Evolutionary conservation across 2,113 vertebrate species (phyloP), one percentile per base, ranked within the genome.

Genomic region (Malurus elegans): DNA sequence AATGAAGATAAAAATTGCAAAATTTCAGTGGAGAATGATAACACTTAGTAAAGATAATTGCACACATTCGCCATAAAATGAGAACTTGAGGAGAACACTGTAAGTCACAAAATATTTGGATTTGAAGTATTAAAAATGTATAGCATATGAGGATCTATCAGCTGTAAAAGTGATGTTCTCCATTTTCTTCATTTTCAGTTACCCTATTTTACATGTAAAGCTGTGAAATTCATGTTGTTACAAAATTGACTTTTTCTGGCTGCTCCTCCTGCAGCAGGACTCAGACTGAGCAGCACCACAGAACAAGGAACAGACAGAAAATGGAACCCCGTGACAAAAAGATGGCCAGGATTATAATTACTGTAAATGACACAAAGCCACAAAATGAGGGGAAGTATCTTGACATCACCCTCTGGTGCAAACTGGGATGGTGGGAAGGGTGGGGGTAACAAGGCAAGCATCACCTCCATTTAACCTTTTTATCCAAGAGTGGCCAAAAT

Each of bases 11-110:
- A 92, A 89, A 90, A 66, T 1, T 21, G 45, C 42, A 69, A 7
- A n/a, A 48, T 95, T 86, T 88, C 88, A 90, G 38, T 31, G 51
- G 50, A 91, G 67, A 90, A 84, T 9, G 32, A 60, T 44, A 88
- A 84, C 60, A 73, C 81, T 95, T 65, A 72, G 65, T 18, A 20
- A 75, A 53, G 92, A 79, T 89, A 95, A 94, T 65, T 92, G 84
- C 1, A 0, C 31, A 60, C 61, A 44, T 86, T 87, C 85, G 86
- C 53, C 58, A 34, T 26, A 78, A 84, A 95, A 92, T 85, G 86
- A 83, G 57, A 91, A 66, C 82, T 70, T 24, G 50, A 85, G 29
- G 20, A 85, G 61, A 84, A 70, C 40, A 21, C 7, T 2, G 0
- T 12, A 76, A 88, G 31, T 56, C 67, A 34, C 42, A 73, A 71